These are phyloP conservation scores for Thaleichthys pacificus DNA, from an alignment of 2,797 vertebrate genomes.

Conservation along the genomic window DNA sequence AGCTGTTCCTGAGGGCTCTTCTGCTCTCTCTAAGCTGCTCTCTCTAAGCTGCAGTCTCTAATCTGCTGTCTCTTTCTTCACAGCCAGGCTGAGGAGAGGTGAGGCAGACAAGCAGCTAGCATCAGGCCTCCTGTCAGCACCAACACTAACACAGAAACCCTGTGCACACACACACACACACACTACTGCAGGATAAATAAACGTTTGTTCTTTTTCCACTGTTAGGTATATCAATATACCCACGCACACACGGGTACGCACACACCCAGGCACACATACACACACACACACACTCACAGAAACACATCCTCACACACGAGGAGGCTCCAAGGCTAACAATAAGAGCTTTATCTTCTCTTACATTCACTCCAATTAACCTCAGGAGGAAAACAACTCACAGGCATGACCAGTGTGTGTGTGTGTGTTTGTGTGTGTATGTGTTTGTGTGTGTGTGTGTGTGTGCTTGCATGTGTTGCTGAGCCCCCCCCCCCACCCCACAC, in stretches of 20 bases:
- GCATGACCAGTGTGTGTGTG: slow-evolving; percentile 15
- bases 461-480: neutral
- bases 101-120: neutral
- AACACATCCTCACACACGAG: neutral
- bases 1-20: too few species aligned
- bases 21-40: neutral
- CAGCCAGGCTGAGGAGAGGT: neutral
- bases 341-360: slow-evolving; percentile 41
- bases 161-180: neutral
- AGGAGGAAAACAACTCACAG: slow-evolving; percentile 31
- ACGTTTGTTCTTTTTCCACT: too few species aligned
- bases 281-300: neutral
- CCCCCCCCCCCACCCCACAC: too few species aligned
- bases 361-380: slow-evolving; percentile 49
- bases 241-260: neutral
- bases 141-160: neutral
- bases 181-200: neutral
- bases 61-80: neutral
- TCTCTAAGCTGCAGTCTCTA: neutral
- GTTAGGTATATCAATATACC: too few species aligned
- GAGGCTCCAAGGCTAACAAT: slow-evolving; percentile 29
- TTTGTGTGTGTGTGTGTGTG: neutral
- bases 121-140: neutral
- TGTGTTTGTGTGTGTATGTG: neutral
- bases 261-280: slow-evolving; percentile 1